Evolutionary conservation across 2,113 vertebrate species (phyloP).

Genomic region (Gila orcuttii): DNA sequence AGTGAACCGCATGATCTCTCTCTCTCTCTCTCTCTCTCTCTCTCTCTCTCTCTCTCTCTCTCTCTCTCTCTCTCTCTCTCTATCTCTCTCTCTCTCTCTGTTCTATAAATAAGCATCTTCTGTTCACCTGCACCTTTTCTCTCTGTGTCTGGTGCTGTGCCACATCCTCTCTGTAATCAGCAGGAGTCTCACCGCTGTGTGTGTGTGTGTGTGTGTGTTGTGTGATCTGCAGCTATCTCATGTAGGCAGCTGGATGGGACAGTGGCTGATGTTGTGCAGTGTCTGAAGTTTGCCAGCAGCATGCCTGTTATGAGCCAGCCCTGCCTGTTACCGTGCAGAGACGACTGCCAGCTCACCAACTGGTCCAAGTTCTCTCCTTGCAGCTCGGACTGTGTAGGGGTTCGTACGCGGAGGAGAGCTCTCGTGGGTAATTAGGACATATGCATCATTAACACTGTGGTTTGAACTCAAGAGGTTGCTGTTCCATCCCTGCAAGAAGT

Average conservation of each 20-base stretch:
- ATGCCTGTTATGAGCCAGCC: slow-evolving; percentile 87
- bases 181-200: slow-evolving; percentile 3
- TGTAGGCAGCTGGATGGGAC: slow-evolving; percentile 93
- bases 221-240: slow-evolving; percentile 85
- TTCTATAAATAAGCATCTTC: slow-evolving; percentile 13
- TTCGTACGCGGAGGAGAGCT: slow-evolving; percentile 89
- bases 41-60: background rate
- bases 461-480: background rate
- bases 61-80: background rate
- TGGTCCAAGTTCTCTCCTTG: slow-evolving; percentile 98
- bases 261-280: slow-evolving; percentile 85
- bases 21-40: background rate
- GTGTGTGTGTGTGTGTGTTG: slow-evolving; percentile 33
- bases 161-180: slow-evolving; percentile 24
- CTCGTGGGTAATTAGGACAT: slow-evolving; percentile 84
- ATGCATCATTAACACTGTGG: slow-evolving; percentile 9
- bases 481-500: background rate
- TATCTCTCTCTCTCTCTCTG: background rate
- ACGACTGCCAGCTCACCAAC: slow-evolving; percentile 94
- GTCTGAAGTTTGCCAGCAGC: slow-evolving; percentile 82
- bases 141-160: slow-evolving; percentile 1
- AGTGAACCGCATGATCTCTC: background rate
- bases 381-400: slow-evolving; percentile 92
- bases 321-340: slow-evolving; percentile 95
- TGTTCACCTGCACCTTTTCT: background rate